A percentile compares a stretch with the other conserved stretches of the same genome.
Evolutionary conservation across 2,888 invertebrate species (phyloP).

Genomic region (Phalera bucephala): DNA sequence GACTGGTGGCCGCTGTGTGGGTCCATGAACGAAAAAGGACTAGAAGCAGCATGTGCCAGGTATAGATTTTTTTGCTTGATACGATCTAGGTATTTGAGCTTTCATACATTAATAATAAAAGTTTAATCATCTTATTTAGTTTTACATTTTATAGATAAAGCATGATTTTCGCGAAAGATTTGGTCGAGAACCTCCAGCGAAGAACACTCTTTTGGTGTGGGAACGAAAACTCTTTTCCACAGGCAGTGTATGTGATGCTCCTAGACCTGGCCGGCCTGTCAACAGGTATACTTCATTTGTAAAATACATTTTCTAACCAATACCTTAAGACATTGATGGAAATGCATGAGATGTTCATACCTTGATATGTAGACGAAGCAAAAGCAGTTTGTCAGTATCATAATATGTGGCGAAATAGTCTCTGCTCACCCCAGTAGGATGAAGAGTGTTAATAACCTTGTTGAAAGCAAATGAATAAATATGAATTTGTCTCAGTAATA

Average conservation of each 20-base stretch:
- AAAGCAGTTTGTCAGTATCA: too few species aligned
- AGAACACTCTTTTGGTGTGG: constrained; percentile 58
- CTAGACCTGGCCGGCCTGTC: constrained; percentile 59
- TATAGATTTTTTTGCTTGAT: constrained; percentile 10
- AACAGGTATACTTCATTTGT: too few species aligned
- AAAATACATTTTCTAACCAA: too few species aligned
- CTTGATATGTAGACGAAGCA: too few species aligned
- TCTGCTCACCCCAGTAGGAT: too few species aligned
- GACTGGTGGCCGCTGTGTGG: constrained; percentile 74
- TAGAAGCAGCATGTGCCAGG: constrained; percentile 46
- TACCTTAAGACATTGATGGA: too few species aligned
- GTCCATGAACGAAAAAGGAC: constrained; percentile 69
- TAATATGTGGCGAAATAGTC: too few species aligned
- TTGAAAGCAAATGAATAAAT: too few species aligned
- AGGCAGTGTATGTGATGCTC: constrained; percentile 64
- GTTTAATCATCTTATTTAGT: background rate
- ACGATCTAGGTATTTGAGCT: background rate
- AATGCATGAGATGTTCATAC: too few species aligned
- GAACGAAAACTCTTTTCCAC: constrained; percentile 62
- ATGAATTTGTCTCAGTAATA: too few species aligned
- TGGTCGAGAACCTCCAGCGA: constrained; percentile 58
- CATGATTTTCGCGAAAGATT: constrained; percentile 65
- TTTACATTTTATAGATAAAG: constrained; percentile 57
- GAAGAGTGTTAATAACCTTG: too few species aligned
- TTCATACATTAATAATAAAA: too few species aligned